Percentiles rank a stretch among this genome's conserved stretches.
phyloP scores from a whole-genome alignment of 2,113 vertebrate genomes.

The Paramisgurnus dabryanus region DNA sequence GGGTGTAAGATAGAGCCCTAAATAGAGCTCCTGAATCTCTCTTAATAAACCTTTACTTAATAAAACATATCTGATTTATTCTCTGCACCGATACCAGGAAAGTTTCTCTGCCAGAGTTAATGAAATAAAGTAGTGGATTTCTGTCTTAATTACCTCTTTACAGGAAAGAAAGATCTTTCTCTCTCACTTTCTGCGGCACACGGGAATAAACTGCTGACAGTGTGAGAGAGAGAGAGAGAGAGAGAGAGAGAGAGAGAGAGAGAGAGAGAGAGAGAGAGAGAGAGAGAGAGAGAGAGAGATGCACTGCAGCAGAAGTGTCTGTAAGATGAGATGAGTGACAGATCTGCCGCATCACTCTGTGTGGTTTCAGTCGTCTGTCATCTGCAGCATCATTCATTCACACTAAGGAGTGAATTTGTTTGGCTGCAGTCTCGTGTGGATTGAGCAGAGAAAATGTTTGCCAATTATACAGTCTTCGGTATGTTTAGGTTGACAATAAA shows the following conservation, averaged over 20 bases:
- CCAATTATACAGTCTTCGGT: too few species aligned
- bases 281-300: slow-evolving; percentile 9
- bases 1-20: too few species aligned
- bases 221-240: slow-evolving; percentile 38
- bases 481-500: not conserved
- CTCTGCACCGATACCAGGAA: slow-evolving; percentile 17
- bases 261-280: not conserved
- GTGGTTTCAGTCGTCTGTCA: not conserved
- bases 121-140: slow-evolving; percentile 26
- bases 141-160: slow-evolving; percentile 44
- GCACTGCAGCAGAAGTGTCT: not conserved
- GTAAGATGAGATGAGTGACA: not conserved
- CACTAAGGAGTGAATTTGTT: slow-evolving; percentile 9
- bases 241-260: slow-evolving; percentile 29
- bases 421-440: not conserved
- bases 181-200: slow-evolving; percentile 21
- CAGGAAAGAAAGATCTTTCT: slow-evolving; percentile 13
- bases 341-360: not conserved
- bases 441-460: slow-evolving; percentile 1
- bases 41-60: not conserved
- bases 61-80: slow-evolving; percentile 2
- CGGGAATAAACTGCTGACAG: slow-evolving; percentile 52
- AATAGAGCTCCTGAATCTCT: not conserved
- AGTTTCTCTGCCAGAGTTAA: slow-evolving; percentile 33
- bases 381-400: slow-evolving; percentile 19